A percentile compares a stretch with the other conserved stretches of the same genome.
Evolutionary conservation across 2,888 invertebrate genomes (phyloP).

Genomic region (Cheilosia soror): DNA sequence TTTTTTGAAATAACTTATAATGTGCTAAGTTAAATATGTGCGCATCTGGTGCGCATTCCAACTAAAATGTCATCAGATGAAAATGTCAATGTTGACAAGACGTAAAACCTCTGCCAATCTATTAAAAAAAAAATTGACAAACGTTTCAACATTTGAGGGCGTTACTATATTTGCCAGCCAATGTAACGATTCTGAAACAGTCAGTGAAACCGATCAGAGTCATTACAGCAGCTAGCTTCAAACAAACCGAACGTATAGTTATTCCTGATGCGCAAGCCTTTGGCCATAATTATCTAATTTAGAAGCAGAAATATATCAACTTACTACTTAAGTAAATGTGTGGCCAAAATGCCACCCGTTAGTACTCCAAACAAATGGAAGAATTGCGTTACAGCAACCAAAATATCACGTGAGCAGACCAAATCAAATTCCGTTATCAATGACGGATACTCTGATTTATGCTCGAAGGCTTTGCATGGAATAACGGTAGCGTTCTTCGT

Average conservation of each 20-base stretch:
- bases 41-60: not conserved
- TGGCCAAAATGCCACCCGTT: slow-evolving; percentile 84
- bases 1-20: not conserved
- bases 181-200: slow-evolving; percentile 40
- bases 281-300: not conserved
- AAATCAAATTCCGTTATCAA: slow-evolving; percentile 84
- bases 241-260: slow-evolving; percentile 59
- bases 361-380: slow-evolving; percentile 85
- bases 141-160: slow-evolving; percentile 19
- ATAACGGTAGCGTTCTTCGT: slow-evolving; percentile 81
- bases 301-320: slow-evolving; percentile 67
- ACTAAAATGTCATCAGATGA: not conserved
- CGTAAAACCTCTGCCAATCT: not conserved
- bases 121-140: not conserved
- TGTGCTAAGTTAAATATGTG: too few species aligned
- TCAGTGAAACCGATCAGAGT: slow-evolving; percentile 27
- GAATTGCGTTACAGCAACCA: slow-evolving; percentile 84
- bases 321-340: slow-evolving; percentile 83
- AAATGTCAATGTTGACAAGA: slow-evolving; percentile 16
- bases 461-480: slow-evolving; percentile 83
- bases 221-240: slow-evolving; percentile 23
- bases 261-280: slow-evolving; percentile 66
- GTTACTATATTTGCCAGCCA: slow-evolving; percentile 2
- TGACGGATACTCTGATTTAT: slow-evolving; percentile 81
- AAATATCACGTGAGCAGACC: slow-evolving; percentile 84